A percentile compares a stretch with the other conserved stretches of the same genome.
Evolutionary conservation across 2,113 vertebrate species (phyloP).

Genomic region (Narcine bancroftii): DNA sequence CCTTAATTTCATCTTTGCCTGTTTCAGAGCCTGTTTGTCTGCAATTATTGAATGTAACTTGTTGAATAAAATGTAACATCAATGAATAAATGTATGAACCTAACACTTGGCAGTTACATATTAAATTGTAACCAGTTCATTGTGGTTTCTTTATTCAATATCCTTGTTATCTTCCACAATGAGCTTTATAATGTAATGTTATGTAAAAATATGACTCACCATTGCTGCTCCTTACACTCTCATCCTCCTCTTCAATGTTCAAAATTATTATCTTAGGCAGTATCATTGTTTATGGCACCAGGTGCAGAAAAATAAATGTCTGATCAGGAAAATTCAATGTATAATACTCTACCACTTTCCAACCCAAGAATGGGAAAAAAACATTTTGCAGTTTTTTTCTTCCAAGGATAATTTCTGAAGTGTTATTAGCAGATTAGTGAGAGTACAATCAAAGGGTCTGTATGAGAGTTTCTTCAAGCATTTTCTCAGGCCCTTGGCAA

Average conservation of each 20-base stretch:
- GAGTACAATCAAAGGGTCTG: too few relatives aligned
- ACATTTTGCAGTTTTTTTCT: background rate
- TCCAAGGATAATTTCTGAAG: background rate
- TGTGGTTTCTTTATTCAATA: background rate
- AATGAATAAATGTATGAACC: background rate
- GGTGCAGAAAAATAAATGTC: background rate
- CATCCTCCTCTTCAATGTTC: slow-evolving; percentile 24
- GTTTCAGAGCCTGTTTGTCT: background rate
- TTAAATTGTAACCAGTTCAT: background rate
- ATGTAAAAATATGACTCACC: slow-evolving; percentile 35
- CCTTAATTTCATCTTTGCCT: background rate
- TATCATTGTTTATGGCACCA: slow-evolving; percentile 9
- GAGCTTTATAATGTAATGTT: slow-evolving; percentile 24
- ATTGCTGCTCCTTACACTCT: slow-evolving; percentile 3
- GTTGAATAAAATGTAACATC: background rate
- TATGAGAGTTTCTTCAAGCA: too few relatives aligned
- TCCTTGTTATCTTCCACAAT: slow-evolving; percentile 1
- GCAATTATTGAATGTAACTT: background rate
- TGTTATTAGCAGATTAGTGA: background rate
- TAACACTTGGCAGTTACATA: background rate
- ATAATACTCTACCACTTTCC: background rate
- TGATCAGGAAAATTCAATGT: slow-evolving; percentile 2
- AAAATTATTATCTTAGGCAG: background rate
- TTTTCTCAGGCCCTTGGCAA: too few relatives aligned
- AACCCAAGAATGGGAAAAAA: too few relatives aligned